Base-by-base conservation (phyloP, 30 jellyfish, hydroid and myxozoan genomes). In the Haliclystus octoradiatus region DNA sequence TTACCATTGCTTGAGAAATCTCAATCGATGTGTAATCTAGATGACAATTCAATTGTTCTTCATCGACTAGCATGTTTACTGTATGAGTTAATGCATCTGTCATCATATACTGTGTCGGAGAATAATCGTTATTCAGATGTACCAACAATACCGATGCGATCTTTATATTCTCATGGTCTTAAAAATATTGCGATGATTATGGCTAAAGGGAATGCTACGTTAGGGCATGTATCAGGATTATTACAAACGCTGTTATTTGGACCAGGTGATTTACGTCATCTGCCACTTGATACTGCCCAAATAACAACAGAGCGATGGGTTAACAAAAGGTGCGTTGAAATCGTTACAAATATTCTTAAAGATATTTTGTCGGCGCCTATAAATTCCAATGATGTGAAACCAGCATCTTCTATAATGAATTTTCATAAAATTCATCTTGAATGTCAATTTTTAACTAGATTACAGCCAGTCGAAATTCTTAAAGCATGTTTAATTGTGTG, bases 251-350 rank as follows among this genome's bases (percentile, higher is more conserved):
- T 87, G 1, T 46, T 88, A 26, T 87, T 87, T 66, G 93, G 97
- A 23, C 97, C 97, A 1, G 70, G 84, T 22, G 81, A 80, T 19
- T 29, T 82, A 61, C 79, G 69, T 24, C 62, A 72, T 27, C 61
- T 66, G 15, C 78, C 46, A 49, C 50, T 62, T 26, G 76, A 77
- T 31, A 84, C 70, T 14, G 72, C 86, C 1, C 49, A 27, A 2
- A 14, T 68, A 66, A 62, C 79, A 13, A 72, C 73, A 40, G 77
- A 61, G 52, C 79, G 80, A 78, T 87, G 97, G 97, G 91, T 78
- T 53, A 80, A 87, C 80, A 70, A 93, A 32, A 83, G 97, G 1
- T 87, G 97, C 60, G 94, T 87, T 7, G 97, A 87, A 33, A 75
- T 87, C 70, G 97, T 87, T 29, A 73, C 97, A 61, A 88, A 80